Percentiles rank a stretch among this genome's conserved stretches.
Conservation (phyloP, 2,113 vertebrate species). For the Plectropomus leopardus region DNA sequence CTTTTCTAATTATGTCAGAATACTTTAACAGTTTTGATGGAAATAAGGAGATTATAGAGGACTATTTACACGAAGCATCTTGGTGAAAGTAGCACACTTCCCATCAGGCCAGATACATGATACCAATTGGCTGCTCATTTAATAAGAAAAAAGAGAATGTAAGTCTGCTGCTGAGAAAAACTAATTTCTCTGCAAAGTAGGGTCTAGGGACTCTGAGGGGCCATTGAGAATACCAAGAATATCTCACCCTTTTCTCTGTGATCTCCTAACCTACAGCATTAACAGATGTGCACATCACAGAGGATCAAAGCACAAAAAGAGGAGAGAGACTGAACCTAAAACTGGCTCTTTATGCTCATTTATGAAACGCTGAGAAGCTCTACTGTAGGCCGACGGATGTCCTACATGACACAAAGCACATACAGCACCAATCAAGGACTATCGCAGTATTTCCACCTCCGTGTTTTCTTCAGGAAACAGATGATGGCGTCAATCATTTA, state of each 20-base stretch:
- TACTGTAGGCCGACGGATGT: not conserved
- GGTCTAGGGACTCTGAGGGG: slow-evolving; percentile 61
- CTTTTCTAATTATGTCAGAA: not conserved
- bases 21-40: not conserved
- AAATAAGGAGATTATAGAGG: not conserved
- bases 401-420: slow-evolving; percentile 8
- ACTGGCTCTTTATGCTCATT: not conserved
- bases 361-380: not conserved
- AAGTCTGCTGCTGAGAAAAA: slow-evolving; percentile 47
- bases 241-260: slow-evolving; percentile 57
- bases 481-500: slow-evolving; percentile 22
- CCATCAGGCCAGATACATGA: not conserved
- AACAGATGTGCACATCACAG: slow-evolving; percentile 14
- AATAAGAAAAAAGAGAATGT: slow-evolving; percentile 11
- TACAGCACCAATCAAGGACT: not conserved
- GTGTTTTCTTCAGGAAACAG: not conserved
- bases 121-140: not conserved
- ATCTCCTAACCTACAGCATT: slow-evolving; percentile 37
- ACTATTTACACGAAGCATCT: not conserved
- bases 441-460: not conserved
- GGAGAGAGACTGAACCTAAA: not conserved
- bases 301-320: not conserved
- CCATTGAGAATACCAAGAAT: slow-evolving; percentile 71
- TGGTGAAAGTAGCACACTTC: not conserved
- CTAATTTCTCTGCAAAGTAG: slow-evolving; percentile 59